Base-by-base conservation (phyloP, 2,113 vertebrate genomes). In the Bucco capensis region DNA sequence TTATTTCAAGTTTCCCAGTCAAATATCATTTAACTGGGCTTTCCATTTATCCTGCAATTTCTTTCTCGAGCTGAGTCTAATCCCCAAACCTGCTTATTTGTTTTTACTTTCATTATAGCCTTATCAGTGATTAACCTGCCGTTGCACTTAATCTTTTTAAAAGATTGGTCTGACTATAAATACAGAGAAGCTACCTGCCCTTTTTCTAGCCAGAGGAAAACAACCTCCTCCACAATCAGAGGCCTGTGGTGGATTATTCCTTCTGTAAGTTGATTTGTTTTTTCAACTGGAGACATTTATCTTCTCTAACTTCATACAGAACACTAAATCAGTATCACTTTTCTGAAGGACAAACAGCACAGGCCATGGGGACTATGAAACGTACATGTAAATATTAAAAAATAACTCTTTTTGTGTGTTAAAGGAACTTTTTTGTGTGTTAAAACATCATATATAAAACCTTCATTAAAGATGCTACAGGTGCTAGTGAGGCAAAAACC, bases 111-210 rank as follows among this genome's bases (percentile, higher is more conserved):
- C 42, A 0, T 93, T 86, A 77, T 40, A 91, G 66, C 79, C 61
- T 93, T 91, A 83, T 71, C 86, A 78, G 93, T 37, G 90, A 94
- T 96, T 95, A 94, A 94, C 90, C 90, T 95, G 88, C 76, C 81
- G 54, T 23, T 77, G 54, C 74, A 70, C 67, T 88, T 90, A 94
- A 96, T 88, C 94, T 86, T 75, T 91, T 95, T n/a, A 95, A 86
- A 89, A 94, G 76, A 85, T 89, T 93, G 75, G 31, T 82, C 50
- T 17, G 3, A 12, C 87, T 93, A 83, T 87, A 93, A 93, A 91
- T 85, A 83, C 58, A 58, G 76, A 74, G 72, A 83, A 56, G 53
- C 19, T 90, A 44, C 88, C 64, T 86, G 83, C 67, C 64, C 75
- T 58, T 27, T 47, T 70, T 88, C 47, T 69, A 6, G 4, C 46